Conservation (phyloP, 2,888 invertebrate species). For the Pristionchus japonicus region DNA sequence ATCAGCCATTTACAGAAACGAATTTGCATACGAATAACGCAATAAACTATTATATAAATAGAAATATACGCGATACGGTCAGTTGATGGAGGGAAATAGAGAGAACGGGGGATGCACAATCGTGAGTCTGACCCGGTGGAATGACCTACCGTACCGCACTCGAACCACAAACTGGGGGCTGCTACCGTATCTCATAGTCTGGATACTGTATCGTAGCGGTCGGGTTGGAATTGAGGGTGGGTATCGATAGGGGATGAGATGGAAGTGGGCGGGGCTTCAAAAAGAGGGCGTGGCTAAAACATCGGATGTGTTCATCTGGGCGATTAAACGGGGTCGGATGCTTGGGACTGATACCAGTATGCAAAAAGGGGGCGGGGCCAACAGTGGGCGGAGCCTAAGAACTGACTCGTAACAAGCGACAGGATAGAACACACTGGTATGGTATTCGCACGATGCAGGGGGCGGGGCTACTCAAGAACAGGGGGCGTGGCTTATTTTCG, state of each 20-base stretch:
- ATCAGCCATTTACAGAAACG: slow-evolving; percentile 1
- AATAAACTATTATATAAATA: slow-evolving; percentile 15
- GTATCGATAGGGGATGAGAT: background rate
- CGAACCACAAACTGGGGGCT: background rate
- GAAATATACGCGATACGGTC: slow-evolving; percentile 19
- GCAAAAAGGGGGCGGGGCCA: background rate
- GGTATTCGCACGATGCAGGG: background rate
- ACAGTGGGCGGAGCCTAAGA: slow-evolving; percentile 5
- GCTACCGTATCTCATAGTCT: background rate
- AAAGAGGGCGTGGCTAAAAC: background rate
- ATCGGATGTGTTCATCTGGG: background rate
- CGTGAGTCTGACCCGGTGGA: background rate
- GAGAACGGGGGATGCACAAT: background rate
- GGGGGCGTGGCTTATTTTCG: background rate
- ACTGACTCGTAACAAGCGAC: background rate
- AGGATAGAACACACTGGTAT: slow-evolving; percentile 14
- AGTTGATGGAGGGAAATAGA: background rate
- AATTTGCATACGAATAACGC: background rate
- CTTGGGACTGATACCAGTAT: slow-evolving; percentile 1
- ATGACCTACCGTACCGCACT: background rate
- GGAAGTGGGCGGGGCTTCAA: background rate
- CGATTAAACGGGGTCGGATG: slow-evolving; percentile 11
- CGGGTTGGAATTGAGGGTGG: background rate
- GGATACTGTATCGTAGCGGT: slow-evolving; percentile 14
- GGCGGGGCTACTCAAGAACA: background rate